phyloP scores from a whole-genome alignment of 2,113 vertebrate genomes.

The Gnathonemus longibarbis region DNA sequence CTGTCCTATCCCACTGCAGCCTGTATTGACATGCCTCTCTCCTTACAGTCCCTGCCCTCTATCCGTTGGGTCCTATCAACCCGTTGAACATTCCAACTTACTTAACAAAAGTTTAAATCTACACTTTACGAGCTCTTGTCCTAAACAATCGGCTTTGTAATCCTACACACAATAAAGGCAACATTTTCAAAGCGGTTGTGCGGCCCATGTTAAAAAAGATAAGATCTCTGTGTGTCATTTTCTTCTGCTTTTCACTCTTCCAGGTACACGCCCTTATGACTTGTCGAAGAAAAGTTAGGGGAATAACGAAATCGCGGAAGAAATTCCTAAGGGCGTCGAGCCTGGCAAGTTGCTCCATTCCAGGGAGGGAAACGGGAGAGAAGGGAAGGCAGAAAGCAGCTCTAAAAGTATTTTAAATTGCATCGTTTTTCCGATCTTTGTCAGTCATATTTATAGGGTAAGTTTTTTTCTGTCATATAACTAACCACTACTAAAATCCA shows the following conservation, averaged over 20 bases:
- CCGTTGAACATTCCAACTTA: slow-evolving; percentile 21
- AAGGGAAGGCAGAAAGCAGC: slow-evolving; percentile 36
- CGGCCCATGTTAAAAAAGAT: not conserved
- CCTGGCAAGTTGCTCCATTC: slow-evolving; percentile 58
- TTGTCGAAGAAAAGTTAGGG: slow-evolving; percentile 52
- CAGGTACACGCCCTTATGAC: slow-evolving; percentile 68
- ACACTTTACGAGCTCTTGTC: slow-evolving; percentile 30
- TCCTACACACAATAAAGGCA: slow-evolving; percentile 19
- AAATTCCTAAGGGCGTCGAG: slow-evolving; percentile 57
- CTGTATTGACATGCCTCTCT: slow-evolving; percentile 28
- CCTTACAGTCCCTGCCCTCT: not conserved
- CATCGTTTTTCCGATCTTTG: slow-evolving; percentile 33
- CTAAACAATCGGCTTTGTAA: slow-evolving; percentile 36
- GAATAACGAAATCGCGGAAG: slow-evolving; percentile 64
- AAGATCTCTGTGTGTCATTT: not conserved
- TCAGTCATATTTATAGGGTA: slow-evolving; percentile 49
- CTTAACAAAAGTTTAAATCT: slow-evolving; percentile 7
- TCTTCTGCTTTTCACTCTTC: slow-evolving; percentile 41
- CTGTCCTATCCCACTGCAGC: slow-evolving; percentile 1
- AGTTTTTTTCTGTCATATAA: slow-evolving; percentile 39
- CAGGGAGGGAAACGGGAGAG: slow-evolving; percentile 44
- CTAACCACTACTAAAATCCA: slow-evolving; percentile 1
- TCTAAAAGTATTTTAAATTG: slow-evolving; percentile 31
- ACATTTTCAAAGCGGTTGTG: not conserved
- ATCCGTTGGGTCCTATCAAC: slow-evolving; percentile 30